Base-by-base conservation (phyloP, 2,113 vertebrate genomes). In the Cavia aperea region DNA sequence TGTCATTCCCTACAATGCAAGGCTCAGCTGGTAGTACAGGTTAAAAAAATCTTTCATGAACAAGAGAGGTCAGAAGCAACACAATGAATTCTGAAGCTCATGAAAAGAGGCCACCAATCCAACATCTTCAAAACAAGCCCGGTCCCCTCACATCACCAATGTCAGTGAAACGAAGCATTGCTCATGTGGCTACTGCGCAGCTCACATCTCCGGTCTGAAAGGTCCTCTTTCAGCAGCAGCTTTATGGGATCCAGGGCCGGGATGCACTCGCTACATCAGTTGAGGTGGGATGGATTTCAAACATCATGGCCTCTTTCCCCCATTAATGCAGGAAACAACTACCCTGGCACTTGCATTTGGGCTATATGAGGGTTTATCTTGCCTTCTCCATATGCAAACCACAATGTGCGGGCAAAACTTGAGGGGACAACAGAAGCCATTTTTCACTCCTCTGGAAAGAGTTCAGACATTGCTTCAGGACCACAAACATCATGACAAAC, bases 331-430 rank as follows among this genome's bases (percentile, higher is more conserved):
- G 96, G 99, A 99, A 93, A 99, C 98, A 0, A 98, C 98, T 0
- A 99, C 99, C 0, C 98, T 99, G 98, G 98, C 99, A 9, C 98
- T 99, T 10, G 99, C 99, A 99, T 99, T 99, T 62, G 99, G 99
- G 63, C 96, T 99, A 36, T 99, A 99, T 0, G 98, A 99, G 95
- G 99, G 99, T 96, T 98, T 99, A 93, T 99, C 99, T 2, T 97
- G 97, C 62, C 94, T 99, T 87, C 98, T 99, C 51, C 96, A 97
- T 1, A 97, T 96, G 54, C 97, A 18, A 99, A 98, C 0, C 96
- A 98, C 7, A 98, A 98, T 88, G 96, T 98, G 91, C 98, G 99
- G 0, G 99, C 99, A 0, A 97, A 98, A 7, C 97, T 99, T 31
- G 99, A 99, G 0, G 99, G 99, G 88, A 98, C 98, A 4, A 97